Evolutionary conservation across 2,797 vertebrate genomes (phyloP), one percentile per base, ranked within the genome.

Genomic region (Hypotaenidia philippensis): DNA sequence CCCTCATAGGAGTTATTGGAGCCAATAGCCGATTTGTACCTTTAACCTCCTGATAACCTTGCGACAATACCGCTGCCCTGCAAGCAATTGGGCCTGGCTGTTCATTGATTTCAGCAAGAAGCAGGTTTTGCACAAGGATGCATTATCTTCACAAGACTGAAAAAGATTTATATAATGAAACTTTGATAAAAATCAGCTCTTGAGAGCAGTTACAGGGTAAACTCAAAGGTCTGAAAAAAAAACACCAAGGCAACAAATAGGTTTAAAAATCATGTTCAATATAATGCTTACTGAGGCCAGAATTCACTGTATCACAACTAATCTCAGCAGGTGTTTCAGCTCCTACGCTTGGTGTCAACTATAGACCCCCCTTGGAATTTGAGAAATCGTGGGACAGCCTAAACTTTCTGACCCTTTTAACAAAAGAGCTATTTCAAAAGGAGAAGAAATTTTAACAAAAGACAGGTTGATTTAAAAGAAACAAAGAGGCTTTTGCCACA

Each of bases 151-250:
- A 61, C 83, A 66, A 87, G 82, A 79, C 66, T 52, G 63, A 72
- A 88, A 89, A 93, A 93, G 78, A 93, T 82, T 90, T 82, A 92
- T 95, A 86, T 80, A 92, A 93, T 61, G 82, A 91, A 95, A 72
- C 78, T 44, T 79, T n/a, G 96, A 97, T 96, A 95, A 97, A 96
- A 92, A 96, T 96, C 96, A 89, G 76, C 78, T 93, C 79, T 89
- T 66, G 71, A 90, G 64, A 90, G 47, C 47, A 75, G 89, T 64
- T 59, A 77, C 34, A n/a, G 59, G 63, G 82, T 81, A 74, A 92
- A 80, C 38, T 80, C 88, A 90, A 93, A 94, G 69, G 78, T 59
- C 83, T 90, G 41, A 70, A 92, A 72, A 90, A 90, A 90, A 79
- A 52, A 7, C 17, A 79, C 57, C 27, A n/a, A 92, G 75, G 84